A percentile compares a stretch with the other conserved stretches of the same genome.
Conservation (phyloP, 2,888 invertebrate species). For the Calliopum simillimum region DNA sequence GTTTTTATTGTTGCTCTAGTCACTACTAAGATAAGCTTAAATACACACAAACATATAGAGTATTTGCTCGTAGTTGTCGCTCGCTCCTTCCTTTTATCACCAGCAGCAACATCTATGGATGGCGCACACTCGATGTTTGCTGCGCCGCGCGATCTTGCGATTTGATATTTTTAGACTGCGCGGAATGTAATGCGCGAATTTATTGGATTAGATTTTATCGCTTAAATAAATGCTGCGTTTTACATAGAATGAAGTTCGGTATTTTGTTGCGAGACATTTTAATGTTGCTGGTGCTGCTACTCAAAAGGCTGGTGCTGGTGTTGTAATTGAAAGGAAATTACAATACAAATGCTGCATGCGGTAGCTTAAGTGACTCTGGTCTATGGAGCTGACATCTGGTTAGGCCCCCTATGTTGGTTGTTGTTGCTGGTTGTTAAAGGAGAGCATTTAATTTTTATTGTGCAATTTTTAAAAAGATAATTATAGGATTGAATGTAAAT, state of each 20-base stretch:
- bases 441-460: conserved; percentile 16
- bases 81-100: no score
- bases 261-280: not conserved
- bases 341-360: no score
- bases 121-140: not conserved
- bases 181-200: conserved; percentile 56
- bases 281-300: no score
- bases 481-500: conserved; percentile 4
- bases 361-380: not conserved
- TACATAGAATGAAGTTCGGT: conserved; percentile 33
- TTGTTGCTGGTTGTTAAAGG: not conserved
- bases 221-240: conserved; percentile 61
- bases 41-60: no score
- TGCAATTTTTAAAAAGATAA: conserved; percentile 28
- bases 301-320: no score
- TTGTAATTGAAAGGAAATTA: no score
- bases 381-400: not conserved
- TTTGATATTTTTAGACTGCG: not conserved
- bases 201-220: conserved; percentile 64
- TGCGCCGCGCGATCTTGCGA: not conserved
- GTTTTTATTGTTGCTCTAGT: no score
- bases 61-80: no score
- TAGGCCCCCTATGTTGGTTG: not conserved
- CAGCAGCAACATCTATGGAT: not conserved
- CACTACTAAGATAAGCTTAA: no score